phyloP scores from a whole-genome alignment of 2,888 invertebrate genomes.

The Drosophila diplacantha region DNA sequence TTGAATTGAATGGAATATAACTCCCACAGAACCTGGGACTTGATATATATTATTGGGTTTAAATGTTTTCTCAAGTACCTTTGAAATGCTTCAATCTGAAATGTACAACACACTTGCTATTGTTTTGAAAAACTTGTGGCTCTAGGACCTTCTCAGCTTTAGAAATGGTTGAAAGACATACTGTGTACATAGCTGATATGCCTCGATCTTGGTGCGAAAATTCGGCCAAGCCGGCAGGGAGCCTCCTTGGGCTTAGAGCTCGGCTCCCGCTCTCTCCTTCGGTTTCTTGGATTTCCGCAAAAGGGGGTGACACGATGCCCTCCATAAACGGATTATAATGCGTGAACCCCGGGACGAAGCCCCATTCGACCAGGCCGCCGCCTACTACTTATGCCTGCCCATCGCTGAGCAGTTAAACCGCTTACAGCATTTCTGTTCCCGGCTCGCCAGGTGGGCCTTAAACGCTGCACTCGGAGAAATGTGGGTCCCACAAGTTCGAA shows the following conservation, averaged over 20 bases:
- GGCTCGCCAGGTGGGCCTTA: constrained; percentile 21
- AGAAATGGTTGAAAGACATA: neutral
- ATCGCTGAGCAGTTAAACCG: constrained; percentile 44
- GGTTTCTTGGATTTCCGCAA: constrained; percentile 3
- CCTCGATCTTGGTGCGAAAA: neutral
- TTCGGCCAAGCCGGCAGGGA: neutral
- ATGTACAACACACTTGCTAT: too few species aligned
- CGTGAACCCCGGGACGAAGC: constrained; percentile 6
- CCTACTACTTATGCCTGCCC: constrained; percentile 38
- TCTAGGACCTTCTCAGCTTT: too few species aligned
- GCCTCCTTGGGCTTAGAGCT: constrained; percentile 2
- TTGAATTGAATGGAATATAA: neutral
- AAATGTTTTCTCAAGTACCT: too few species aligned
- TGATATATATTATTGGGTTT: too few species aligned
- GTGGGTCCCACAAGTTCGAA: fast-evolving
- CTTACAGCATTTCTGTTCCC: constrained; percentile 35
- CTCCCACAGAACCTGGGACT: too few species aligned
- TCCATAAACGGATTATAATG: constrained; percentile 37
- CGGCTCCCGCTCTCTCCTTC: neutral
- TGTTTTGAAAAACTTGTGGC: too few species aligned
- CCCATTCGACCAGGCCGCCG: constrained; percentile 3
- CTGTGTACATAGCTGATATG: neutral
- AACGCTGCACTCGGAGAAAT: constrained; percentile 22
- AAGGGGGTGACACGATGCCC: neutral
- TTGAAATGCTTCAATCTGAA: too few species aligned